Evolutionary conservation across 2,888 invertebrate species (phyloP).

Genomic region (Cyclophora punctaria): DNA sequence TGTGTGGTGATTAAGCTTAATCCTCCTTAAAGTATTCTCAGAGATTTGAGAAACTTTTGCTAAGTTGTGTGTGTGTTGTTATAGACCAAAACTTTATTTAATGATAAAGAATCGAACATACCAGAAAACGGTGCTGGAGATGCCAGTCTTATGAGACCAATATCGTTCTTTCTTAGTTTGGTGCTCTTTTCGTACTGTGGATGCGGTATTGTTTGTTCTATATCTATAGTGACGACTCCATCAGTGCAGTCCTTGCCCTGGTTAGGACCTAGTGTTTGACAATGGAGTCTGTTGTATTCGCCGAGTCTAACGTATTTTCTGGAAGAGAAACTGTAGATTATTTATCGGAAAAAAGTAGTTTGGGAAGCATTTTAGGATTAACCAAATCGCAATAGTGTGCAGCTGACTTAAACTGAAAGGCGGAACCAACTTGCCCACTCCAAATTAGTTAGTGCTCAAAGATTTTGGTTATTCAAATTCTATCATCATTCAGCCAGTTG

Average conservation of each 20-base stretch:
- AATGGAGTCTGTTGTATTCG: constrained; percentile 65
- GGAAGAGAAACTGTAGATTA: not conserved
- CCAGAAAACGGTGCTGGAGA: constrained; percentile 52
- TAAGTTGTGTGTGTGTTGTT: not conserved
- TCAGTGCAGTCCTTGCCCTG: constrained; percentile 51
- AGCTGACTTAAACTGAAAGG: too few relatives aligned
- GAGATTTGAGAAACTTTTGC: not conserved
- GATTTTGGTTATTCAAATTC: not conserved
- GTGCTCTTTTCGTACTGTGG: constrained; percentile 40
- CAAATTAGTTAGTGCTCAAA: not conserved
- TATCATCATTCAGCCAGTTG: too few relatives aligned
- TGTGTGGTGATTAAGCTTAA: too few relatives aligned
- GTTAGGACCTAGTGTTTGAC: constrained; percentile 34
- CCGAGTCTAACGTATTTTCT: constrained; percentile 50
- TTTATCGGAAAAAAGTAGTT: too few relatives aligned
- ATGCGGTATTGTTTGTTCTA: constrained; percentile 52
- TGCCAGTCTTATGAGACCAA: constrained; percentile 59
- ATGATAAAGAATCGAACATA: constrained; percentile 17
- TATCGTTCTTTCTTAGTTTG: constrained; percentile 42
- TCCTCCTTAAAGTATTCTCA: too few relatives aligned
- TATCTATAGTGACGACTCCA: constrained; percentile 41
- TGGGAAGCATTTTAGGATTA: too few relatives aligned
- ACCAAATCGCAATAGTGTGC: too few relatives aligned
- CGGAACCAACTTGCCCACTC: not conserved
- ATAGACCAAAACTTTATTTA: not conserved